Conservation (phyloP, 2,113 vertebrate species). For the Trachemys scripta region DNA sequence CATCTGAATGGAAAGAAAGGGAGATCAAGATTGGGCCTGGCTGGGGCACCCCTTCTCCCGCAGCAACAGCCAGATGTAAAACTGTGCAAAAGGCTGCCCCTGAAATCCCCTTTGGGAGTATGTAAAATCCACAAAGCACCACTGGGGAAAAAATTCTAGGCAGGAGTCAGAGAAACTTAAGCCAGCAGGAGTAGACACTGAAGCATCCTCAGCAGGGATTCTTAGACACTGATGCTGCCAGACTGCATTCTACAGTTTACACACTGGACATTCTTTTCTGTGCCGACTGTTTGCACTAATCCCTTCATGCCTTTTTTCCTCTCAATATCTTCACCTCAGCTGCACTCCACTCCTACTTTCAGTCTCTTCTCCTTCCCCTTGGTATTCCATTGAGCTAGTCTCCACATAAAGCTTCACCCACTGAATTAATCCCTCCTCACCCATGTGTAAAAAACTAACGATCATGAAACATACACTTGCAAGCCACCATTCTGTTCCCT, state of each 20-base stretch:
- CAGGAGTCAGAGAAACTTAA: background rate
- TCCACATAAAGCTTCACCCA: background rate
- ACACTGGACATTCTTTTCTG: background rate
- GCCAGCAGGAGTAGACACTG: background rate
- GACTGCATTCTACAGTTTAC: background rate
- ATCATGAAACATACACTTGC: background rate
- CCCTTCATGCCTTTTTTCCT: background rate
- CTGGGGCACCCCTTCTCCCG: background rate
- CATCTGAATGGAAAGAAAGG: background rate
- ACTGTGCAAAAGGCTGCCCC: background rate
- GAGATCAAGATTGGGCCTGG: background rate
- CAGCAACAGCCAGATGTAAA: background rate
- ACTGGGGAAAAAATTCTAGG: background rate
- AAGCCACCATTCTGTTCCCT: background rate
- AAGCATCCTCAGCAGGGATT: background rate
- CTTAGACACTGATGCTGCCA: background rate
- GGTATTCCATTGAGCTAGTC: background rate
- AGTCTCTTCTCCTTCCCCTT: background rate
- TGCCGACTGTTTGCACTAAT: background rate
- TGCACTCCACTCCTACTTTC: background rate
- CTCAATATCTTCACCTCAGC: background rate
- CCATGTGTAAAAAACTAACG: background rate
- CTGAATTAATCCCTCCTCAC: background rate
- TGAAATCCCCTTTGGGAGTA: background rate
- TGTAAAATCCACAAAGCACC: background rate